A percentile compares a stretch with the other conserved stretches of the same genome.
Conservation (phyloP, 2,888 invertebrate species). For the Candidula unifasciata region DNA sequence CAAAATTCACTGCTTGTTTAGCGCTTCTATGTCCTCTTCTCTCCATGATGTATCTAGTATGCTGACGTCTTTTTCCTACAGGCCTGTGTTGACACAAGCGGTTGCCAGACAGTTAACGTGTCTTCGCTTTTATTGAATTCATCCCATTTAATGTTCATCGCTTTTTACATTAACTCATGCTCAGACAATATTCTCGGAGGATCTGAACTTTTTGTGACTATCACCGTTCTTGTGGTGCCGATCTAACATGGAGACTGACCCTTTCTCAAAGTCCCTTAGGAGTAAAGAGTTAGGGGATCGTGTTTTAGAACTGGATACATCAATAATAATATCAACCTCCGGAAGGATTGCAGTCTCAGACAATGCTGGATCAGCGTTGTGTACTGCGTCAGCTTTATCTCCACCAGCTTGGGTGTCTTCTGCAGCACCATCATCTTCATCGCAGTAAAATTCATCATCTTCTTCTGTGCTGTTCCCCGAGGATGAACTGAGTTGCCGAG, state of each 20-base stretch:
- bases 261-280: conserved; percentile 29
- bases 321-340: conserved; percentile 34
- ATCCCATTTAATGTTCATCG: no score
- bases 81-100: no score
- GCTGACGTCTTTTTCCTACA: no score
- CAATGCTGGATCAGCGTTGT: background rate
- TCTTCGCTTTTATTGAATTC: no score
- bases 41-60: no score
- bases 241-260: conserved; percentile 48
- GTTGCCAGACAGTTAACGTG: no score
- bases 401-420: background rate
- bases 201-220: conserved; percentile 15
- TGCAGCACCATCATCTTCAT: conserved; percentile 19
- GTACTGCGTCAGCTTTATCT: conserved; percentile 28
- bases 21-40: no score
- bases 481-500: background rate
- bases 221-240: background rate
- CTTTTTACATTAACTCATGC: no score
- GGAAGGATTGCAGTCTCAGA: background rate
- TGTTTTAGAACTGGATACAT: conserved; percentile 24
- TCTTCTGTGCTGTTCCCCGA: background rate
- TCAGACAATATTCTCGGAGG: conserved; percentile 4
- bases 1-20: no score
- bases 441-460: background rate
- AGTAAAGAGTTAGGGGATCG: background rate